Evolutionary conservation across 2,888 invertebrate species (phyloP), one percentile per base, ranked within the genome.

Genomic region (Orthonevra nobilis): DNA sequence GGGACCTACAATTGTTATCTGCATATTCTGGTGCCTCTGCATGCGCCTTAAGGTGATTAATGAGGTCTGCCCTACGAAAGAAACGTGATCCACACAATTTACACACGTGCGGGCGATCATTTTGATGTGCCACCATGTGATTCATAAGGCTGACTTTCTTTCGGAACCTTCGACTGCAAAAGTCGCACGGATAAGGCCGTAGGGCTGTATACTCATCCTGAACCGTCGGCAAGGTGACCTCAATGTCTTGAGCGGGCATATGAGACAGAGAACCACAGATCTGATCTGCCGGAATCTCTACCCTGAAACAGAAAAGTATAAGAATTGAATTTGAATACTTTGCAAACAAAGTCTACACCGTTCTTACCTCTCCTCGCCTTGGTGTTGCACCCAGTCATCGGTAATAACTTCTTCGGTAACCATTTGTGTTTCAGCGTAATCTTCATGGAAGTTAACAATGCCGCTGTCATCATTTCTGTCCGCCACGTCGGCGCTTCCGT

Each of bases 61-160:
- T 94, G 44, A 96, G 91, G 87, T 96, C 95, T 81, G 92, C 92
- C 83, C 94, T 94, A 70, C 95, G 91, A 17, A 94, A 92, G 85
- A 95, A 96, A 1, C 95, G 91, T 14, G 94, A 93, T 0, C 95
- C 95, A 85, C 95, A 96, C 60, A 96, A 89, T 86, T 95, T 95
- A 86, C 95, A 96, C 9, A 93, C 93, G 86, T 95, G 94, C 1
- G 95, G 94, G 5, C 95, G 90, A 87, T 95, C 95, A 46, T 93
- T 94, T 87, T 95, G 95, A 88, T 96, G 95, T 0, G 95, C 94
- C 3, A 95, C 93, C 94, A 96, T 95, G 86, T 96, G 96, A 87
- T 94, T 95, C 92, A 95, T 94, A 0, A 96, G 90, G 77, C 94
- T 95, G 2, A 93, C 93, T 85, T 95, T 95, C 85, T 95, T 95